A percentile compares a stretch with the other conserved stretches of the same genome.
Conservation (phyloP, 2,113 vertebrate species). For the Saguinus imperator region DNA sequence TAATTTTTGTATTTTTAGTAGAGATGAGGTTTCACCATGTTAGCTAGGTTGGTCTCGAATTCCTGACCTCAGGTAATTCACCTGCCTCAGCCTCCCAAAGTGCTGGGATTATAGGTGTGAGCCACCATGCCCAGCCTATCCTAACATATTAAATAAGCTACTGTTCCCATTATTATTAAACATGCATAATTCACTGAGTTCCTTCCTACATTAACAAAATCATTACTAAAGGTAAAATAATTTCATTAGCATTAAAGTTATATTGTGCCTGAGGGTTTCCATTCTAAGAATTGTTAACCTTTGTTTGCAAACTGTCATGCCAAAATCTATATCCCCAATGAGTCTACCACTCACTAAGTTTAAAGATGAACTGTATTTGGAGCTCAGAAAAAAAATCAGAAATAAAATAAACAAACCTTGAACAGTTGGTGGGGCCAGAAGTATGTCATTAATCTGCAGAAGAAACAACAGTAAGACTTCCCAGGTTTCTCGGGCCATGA, state of each 20-base stretch:
- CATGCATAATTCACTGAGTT: not conserved
- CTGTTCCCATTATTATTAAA: conserved; percentile 6
- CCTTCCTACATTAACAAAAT: conserved; percentile 32
- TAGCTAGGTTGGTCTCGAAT: too few species aligned
- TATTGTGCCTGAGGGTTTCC: not conserved
- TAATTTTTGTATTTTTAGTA: too few species aligned
- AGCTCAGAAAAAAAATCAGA: conserved; percentile 40
- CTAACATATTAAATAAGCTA: conserved; percentile 14
- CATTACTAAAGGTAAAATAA: conserved; percentile 27
- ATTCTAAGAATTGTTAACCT: not conserved
- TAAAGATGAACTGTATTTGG: conserved; percentile 51
- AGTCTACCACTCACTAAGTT: conserved; percentile 31
- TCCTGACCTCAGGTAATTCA: too few species aligned
- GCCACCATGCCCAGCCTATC: not conserved
- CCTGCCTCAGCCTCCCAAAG: too few species aligned
- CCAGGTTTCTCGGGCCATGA: conserved; percentile 97
- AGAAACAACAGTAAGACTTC: conserved; percentile 96
- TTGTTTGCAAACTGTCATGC: not conserved
- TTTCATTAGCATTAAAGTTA: not conserved
- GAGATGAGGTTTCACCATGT: too few species aligned
- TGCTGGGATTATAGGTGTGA: too few species aligned
- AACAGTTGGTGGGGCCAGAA: conserved; percentile 93
- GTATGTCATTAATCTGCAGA: conserved; percentile 95
- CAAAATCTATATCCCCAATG: conserved; percentile 39
- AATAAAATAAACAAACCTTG: conserved; percentile 87